Base-by-base conservation (phyloP, 2,797 vertebrate species). In the Adrianichthys oophorus region DNA sequence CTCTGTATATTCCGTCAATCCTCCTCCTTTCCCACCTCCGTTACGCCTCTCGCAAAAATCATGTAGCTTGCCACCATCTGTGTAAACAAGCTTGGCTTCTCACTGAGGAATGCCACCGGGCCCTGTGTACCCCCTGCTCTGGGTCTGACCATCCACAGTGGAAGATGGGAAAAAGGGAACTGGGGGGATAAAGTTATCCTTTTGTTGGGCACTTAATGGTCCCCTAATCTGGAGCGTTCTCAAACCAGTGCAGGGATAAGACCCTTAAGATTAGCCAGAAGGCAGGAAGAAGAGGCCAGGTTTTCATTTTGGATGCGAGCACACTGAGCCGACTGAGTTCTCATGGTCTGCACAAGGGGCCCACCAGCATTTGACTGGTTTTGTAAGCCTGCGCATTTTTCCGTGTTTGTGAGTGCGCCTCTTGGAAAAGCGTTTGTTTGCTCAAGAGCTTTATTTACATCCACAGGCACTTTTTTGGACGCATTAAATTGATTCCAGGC, bases 401-500 rank as follows among this genome's bases (percentile, higher is more conserved):
- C 77, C 52, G 50, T 87, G 84, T 90, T 86, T 89, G 76, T 81
- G 41, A 56, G 77, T 79, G 72, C 70, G 80, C 80, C 79, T 86
- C 71, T 85, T 50, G 64, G 78, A 82, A 87, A 85, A 71, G 70
- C 69, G 80, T 87, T 91, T 93, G 87, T 91, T 91, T 90, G 88
- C 85, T 83, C 85, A 83, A 85, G 84, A 85, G 83, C 84, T 90
- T 90, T 91, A 91, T 91, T 92, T 92, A 90, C 86, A 88, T 85
- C 88, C 84, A 78, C 87, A 79, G 84, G 79, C 86, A 84, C 77
- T 87, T 89, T 52, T 84, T 87, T 90, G 82, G 88, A 92, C 72
- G 72, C 87, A 61, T 74, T 84, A 88, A 93, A 92, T 91, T 91
- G 90, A 90, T 90, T 93, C 90, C 91, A 93, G 91, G 86, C 90